Conservation (phyloP, 2,888 invertebrate species). For the Pristionchus entomophagus region DNA sequence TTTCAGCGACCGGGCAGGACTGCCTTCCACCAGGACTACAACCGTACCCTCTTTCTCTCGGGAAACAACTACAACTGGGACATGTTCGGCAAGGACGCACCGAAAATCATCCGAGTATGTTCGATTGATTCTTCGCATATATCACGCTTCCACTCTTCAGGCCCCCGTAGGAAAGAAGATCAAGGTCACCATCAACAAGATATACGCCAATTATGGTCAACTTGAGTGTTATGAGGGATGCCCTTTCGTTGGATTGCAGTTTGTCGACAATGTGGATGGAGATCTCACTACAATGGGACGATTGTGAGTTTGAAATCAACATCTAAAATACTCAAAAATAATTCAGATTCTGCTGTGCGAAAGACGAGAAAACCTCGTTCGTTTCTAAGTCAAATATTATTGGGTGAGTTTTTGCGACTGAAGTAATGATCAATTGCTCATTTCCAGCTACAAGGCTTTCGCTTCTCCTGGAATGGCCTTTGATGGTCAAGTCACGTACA, state of each 20-base stretch:
- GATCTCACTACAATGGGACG: not conserved
- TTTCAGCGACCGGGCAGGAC: not conserved
- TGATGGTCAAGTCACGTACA: no score
- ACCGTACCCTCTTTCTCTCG: not conserved
- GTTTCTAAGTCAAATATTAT: no score
- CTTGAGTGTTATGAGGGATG: not conserved
- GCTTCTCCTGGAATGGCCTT: no score
- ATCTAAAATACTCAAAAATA: no score
- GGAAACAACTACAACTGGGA: slow-evolving; percentile 14
- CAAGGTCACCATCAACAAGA: not conserved
- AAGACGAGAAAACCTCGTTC: no score
- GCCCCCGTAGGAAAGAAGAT: slow-evolving; percentile 24
- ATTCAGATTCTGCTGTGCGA: no score
- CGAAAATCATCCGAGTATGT: slow-evolving; percentile 6
- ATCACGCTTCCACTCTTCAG: no score
- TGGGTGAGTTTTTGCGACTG: no score
- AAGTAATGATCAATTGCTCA: no score
- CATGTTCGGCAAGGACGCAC: not conserved
- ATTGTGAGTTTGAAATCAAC: not conserved
- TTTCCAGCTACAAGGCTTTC: no score
- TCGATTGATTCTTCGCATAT: no score
- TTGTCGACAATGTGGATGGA: not conserved
- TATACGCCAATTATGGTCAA: slow-evolving; percentile 9
- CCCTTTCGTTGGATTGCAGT: not conserved
- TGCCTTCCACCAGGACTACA: not conserved